phyloP scores from a whole-genome alignment of 2,888 invertebrate genomes.

The Lycaena phlaeas region DNA sequence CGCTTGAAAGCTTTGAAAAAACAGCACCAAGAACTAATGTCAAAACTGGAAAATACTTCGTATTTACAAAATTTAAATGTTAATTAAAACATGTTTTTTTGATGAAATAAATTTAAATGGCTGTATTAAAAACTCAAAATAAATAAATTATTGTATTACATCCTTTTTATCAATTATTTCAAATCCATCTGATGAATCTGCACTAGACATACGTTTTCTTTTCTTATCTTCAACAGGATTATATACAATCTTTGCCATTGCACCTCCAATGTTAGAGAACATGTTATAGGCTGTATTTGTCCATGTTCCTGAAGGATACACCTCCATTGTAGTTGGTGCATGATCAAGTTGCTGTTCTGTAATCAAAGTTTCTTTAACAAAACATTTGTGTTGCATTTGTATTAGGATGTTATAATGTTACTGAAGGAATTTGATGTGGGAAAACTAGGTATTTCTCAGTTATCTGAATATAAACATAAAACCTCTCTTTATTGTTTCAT shows the following conservation, averaged over 20 bases:
- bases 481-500: too few species aligned
- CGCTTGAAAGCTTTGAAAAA: slow-evolving; percentile 56
- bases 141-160: slow-evolving; percentile 23
- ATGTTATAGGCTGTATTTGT: slow-evolving; percentile 49
- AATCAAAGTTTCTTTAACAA: too few species aligned
- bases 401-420: too few species aligned
- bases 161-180: slow-evolving; percentile 63
- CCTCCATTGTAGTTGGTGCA: slow-evolving; percentile 43
- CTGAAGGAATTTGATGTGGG: too few species aligned
- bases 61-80: background rate
- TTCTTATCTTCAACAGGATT: slow-evolving; percentile 33
- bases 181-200: slow-evolving; percentile 63
- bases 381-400: too few species aligned
- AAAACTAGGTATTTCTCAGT: too few species aligned
- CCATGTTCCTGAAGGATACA: slow-evolving; percentile 43
- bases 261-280: slow-evolving; percentile 48
- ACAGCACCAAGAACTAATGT: slow-evolving; percentile 61
- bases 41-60: slow-evolving; percentile 50
- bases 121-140: slow-evolving; percentile 5
- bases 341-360: slow-evolving; percentile 44
- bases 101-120: slow-evolving; percentile 10
- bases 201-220: slow-evolving; percentile 46
- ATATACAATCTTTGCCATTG: slow-evolving; percentile 47
- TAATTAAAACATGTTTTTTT: slow-evolving; percentile 18
- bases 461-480: too few species aligned